Evolutionary conservation across 2,113 vertebrate genomes (phyloP).

Genomic region (Tympanuchus pallidicinctus): DNA sequence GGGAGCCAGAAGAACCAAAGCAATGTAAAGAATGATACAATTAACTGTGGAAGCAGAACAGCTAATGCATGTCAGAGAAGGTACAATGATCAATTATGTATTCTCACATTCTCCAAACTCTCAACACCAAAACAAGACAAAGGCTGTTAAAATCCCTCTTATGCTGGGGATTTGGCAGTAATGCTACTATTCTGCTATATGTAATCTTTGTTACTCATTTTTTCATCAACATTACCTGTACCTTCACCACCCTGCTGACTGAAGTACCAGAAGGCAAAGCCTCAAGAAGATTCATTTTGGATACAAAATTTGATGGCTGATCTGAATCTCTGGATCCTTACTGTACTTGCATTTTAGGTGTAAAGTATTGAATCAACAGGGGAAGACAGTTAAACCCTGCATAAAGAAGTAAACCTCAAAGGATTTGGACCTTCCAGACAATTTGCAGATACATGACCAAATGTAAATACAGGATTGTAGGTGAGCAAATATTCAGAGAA

Average conservation of each 20-base stretch:
- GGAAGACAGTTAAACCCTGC: neutral
- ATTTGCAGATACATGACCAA: neutral
- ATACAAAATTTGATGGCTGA: neutral
- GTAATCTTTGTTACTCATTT: neutral
- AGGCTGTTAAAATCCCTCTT: neutral
- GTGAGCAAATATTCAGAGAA: neutral
- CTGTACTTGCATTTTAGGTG: neutral
- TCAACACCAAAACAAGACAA: neutral
- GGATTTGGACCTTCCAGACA: neutral
- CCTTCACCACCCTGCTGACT: rapidly evolving
- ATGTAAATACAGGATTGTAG: neutral
- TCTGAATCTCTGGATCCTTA: neutral
- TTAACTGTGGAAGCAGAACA: neutral
- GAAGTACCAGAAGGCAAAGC: neutral
- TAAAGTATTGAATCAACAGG: neutral
- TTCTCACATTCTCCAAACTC: neutral
- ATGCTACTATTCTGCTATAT: neutral
- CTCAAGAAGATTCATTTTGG: neutral
- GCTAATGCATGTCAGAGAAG: neutral
- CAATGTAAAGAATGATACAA: neutral
- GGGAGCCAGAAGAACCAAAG: neutral
- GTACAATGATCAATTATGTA: neutral
- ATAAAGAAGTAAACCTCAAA: neutral
- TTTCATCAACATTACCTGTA: neutral
- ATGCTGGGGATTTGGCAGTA: neutral